Conservation (phyloP, 2,888 invertebrate genomes). For the Ectemnius continuus region DNA sequence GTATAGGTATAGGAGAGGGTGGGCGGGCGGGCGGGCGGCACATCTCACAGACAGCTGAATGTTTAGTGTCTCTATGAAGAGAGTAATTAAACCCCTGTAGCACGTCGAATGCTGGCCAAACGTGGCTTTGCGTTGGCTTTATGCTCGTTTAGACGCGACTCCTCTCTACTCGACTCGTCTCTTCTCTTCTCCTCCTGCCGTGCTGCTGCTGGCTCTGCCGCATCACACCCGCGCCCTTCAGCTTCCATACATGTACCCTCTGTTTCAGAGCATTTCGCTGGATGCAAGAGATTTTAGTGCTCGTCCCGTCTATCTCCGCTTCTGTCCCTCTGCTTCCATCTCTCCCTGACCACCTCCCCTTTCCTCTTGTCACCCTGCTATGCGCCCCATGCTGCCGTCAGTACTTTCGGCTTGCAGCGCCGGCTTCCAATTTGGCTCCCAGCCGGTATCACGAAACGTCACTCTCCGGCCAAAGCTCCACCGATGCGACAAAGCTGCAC, state of each 20-base stretch:
- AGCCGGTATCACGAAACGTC: conserved; percentile 36
- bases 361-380: conserved; percentile 1
- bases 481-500: conserved; percentile 53
- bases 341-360: neutral
- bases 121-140: conserved; percentile 60
- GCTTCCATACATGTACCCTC: conserved; percentile 25
- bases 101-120: conserved; percentile 55
- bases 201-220: neutral
- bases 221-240: conserved; percentile 17
- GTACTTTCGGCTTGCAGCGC: conserved; percentile 48
- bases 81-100: conserved; percentile 60
- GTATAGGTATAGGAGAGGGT: conserved; percentile 13
- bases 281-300: conserved; percentile 52
- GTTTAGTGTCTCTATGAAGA: conserved; percentile 57
- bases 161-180: conserved; percentile 29
- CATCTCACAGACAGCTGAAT: conserved; percentile 48
- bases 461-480: conserved; percentile 33
- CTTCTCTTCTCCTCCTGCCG: conserved; percentile 2
- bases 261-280: conserved; percentile 45
- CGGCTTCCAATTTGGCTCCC: conserved; percentile 60
- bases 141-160: conserved; percentile 56
- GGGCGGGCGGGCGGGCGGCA: conserved; percentile 13
- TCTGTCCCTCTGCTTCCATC: conserved; percentile 6
- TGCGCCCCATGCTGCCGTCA: conserved; percentile 27
- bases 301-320: conserved; percentile 19